Evolutionary conservation across 2,113 vertebrate species (phyloP), one percentile per base, ranked within the genome.

Genomic region (Gadus chalcogrammus): DNA sequence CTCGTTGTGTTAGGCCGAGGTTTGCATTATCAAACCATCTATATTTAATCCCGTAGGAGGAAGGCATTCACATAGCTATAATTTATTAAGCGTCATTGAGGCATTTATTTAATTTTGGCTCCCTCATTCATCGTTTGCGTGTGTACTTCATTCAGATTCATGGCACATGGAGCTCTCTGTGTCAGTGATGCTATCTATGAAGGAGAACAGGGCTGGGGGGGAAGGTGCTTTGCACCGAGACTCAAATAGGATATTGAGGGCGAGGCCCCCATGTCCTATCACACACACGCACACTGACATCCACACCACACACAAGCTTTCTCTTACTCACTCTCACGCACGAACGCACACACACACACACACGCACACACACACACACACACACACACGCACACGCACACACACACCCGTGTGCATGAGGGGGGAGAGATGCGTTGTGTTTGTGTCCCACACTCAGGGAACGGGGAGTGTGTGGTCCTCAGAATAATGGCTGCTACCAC

Each of bases 111-210:
- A 56, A 13, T 22, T 18, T 2, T 69, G 61, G 67, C 67, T 79
- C 65, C 58, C 65, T 38, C 55, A 65, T 53, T 28, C 20, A 27
- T 56, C 35, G 24, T 8, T 64, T 31, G 15, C 20, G 63, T 31
- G 15, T 42, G 63, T 70, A 16, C 18, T 52, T 70, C 68, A 73
- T 74, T 67, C 28, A 56, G 53, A 24, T 71, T 1, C 72, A 65
- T 65, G 67, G 71, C 81, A 66, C 71, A 74, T 75, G 66, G 58
- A 3, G 56, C 15, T 3, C 42, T 7, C n/a, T 65, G 28, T n/a
- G 35, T 17, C 42, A 72, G 60, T 73, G 81, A 84, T 79, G 83
- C 62, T 79, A 83, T 84, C 81, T 78, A 59, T 68, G 68, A 20
- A n/a, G 24, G 60, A 13, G 22, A 20, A 20, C 22, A 53, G 17